A percentile compares a stretch with the other conserved stretches of the same genome.
phyloP scores from a whole-genome alignment of 1,140 invertebrate species.

The Lutraria rhynchaena region DNA sequence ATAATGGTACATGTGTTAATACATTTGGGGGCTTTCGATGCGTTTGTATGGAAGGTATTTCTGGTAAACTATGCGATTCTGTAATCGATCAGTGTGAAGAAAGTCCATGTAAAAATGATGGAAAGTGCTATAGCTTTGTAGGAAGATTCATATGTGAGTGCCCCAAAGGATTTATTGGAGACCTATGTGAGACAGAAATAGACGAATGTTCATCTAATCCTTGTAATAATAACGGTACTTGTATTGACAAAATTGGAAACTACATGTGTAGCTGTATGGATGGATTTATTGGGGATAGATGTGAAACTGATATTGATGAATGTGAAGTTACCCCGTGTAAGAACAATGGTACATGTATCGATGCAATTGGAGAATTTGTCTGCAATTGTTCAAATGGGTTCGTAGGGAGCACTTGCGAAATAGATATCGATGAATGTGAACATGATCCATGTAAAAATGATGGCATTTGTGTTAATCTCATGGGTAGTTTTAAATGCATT shows the following conservation, averaged over 20 bases:
- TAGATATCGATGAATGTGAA: slow-evolving; percentile 88
- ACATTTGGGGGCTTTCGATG: not conserved
- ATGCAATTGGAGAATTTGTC: slow-evolving; percentile 90
- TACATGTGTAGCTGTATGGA: slow-evolving; percentile 86
- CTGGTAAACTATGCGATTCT: too few relatives aligned
- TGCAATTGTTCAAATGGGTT: slow-evolving; percentile 89
- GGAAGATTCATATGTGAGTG: slow-evolving; percentile 9
- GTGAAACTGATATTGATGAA: slow-evolving; percentile 85
- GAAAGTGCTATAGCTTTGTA: not conserved
- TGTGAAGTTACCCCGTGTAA: slow-evolving; percentile 90
- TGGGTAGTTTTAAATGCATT: slow-evolving; percentile 88
- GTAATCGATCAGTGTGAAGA: too few relatives aligned
- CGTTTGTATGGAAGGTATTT: not conserved
- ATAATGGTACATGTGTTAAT: too few relatives aligned
- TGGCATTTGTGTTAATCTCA: slow-evolving; percentile 90
- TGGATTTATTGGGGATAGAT: slow-evolving; percentile 92
- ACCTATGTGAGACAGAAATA: slow-evolving; percentile 38
- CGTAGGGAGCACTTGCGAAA: slow-evolving; percentile 89
- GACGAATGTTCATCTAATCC: slow-evolving; percentile 91
- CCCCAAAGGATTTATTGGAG: not conserved
- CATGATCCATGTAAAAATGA: slow-evolving; percentile 88
- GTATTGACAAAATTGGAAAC: slow-evolving; percentile 92
- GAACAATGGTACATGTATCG: slow-evolving; percentile 89
- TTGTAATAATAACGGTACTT: slow-evolving; percentile 89
- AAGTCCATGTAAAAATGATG: not conserved